Conservation (phyloP, 2,113 vertebrate species). For the Seriola aureovittata region DNA sequence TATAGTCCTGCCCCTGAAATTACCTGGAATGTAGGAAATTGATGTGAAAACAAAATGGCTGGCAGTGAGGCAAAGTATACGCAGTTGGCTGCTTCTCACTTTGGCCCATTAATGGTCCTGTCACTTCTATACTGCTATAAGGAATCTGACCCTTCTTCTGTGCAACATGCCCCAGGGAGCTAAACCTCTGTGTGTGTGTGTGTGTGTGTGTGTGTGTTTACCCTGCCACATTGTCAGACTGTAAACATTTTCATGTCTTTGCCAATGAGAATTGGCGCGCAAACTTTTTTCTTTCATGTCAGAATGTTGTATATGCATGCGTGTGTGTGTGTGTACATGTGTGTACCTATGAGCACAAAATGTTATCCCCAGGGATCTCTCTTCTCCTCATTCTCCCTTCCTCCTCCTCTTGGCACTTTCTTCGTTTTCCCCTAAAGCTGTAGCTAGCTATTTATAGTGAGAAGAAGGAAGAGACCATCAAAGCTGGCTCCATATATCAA, state of each 20-base stretch:
- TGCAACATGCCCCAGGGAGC: conserved; percentile 32
- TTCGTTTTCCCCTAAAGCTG: conserved; percentile 64
- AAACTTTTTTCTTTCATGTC: conserved; percentile 44
- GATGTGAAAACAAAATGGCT: neutral
- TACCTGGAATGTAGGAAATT: neutral
- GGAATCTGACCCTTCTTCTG: conserved; percentile 37
- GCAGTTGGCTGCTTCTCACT: conserved; percentile 49
- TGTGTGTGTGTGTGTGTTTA: neutral
- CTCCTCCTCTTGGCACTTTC: conserved; percentile 66
- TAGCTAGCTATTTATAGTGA: conserved; percentile 81
- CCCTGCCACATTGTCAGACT: conserved; percentile 11
- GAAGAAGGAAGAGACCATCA: conserved; percentile 80
- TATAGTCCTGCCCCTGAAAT: neutral
- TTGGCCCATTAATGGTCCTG: conserved; percentile 52
- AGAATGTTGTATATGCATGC: conserved; percentile 40
- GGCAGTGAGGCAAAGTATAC: neutral
- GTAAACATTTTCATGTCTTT: conserved; percentile 33
- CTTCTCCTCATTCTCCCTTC: conserved; percentile 31
- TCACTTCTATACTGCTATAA: conserved; percentile 42
- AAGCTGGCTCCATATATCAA: conserved; percentile 82
- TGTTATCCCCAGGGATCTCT: conserved; percentile 56
- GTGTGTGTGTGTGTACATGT: neutral
- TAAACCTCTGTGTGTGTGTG: neutral
- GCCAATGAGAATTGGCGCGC: conserved; percentile 10
- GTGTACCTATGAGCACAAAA: conserved; percentile 34